Evolutionary conservation across 1,140 invertebrate genomes (phyloP), one percentile per base, ranked within the genome.

Genomic region (Coelopa frigida): DNA sequence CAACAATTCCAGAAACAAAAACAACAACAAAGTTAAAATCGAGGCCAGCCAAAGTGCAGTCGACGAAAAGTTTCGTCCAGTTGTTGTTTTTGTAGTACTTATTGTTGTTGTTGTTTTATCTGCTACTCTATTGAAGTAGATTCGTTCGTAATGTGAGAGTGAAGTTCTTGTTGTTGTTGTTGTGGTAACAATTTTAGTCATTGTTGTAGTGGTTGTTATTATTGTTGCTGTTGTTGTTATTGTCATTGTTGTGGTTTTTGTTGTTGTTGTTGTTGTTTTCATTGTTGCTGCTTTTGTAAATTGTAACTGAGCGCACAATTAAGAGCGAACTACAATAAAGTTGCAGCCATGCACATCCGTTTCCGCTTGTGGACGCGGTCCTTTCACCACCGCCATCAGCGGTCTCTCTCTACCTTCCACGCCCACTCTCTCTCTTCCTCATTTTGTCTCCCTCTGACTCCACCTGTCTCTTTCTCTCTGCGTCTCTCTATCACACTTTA

Each of bases 341-440:
- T 42, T 42, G 27, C 40, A 29, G 18, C 32, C 32, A 29, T 42
- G 22, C 40, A 42, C 40, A 42, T 42, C 40, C 40, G 40, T 22
- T 42, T 42, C 40, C 40, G 40, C 26, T 42, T 42, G n/a, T n/a
- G n/a, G n/a, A n/a, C n/a, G n/a, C 32, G 40, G 32, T 42, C 32
- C 27, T 29, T 42, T 42, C 17, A 17, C 40, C 40, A 42, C 24
- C 32, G 27, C 27, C 23, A 17, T 24, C 32, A 29, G 32, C 24
- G 4, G 24, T 42, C 11, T 12, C 14, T 3, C 4, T 41, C n/a
- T 8, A 26, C 14, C n/a, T 11, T n/a, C 22, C 39, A 4, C 24
- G 15, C 11, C 32, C 32, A 11, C 32, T 10, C 39, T 4, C n/a
- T 29, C 18, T 33, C 5, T 15, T n/a, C 11, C 14, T 15, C 14